Conservation (phyloP, 2,797 vertebrate species). For the Sebastes wilsoni region DNA sequence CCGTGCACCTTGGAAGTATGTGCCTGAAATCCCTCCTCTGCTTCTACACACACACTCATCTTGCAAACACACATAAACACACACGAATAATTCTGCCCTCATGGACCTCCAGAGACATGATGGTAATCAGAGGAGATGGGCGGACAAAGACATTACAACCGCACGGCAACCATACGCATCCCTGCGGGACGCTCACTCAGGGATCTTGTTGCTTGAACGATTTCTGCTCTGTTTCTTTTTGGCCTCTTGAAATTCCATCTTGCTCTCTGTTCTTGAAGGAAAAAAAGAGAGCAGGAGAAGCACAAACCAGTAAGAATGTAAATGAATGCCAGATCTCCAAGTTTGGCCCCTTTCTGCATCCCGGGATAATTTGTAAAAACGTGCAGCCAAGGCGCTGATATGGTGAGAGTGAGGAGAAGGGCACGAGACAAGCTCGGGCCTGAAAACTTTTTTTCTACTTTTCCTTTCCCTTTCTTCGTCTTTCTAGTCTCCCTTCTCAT, state of each 20-base stretch:
- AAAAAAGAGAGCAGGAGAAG: conserved; percentile 29
- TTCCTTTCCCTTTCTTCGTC: background rate
- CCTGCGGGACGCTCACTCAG: conserved; percentile 37
- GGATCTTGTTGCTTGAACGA: conserved; percentile 51
- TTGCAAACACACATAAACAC: conserved; percentile 25
- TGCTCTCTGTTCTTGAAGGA: conserved; percentile 38
- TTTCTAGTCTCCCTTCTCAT: conserved; percentile 6
- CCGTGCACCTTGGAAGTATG: background rate
- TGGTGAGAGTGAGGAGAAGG: conserved; percentile 48
- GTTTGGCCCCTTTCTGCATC: conserved; percentile 36
- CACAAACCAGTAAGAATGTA: conserved; percentile 75
- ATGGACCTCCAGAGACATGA: conserved; percentile 43
- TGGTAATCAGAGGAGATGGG: conserved; percentile 71
- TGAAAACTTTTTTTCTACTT: conserved; percentile 10
- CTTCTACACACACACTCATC: background rate
- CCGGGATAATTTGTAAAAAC: conserved; percentile 57
- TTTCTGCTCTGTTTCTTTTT: conserved; percentile 62
- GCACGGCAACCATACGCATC: conserved; percentile 46
- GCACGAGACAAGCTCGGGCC: conserved; percentile 30
- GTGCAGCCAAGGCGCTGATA: conserved; percentile 49
- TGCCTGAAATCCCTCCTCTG: background rate
- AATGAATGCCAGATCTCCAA: conserved; percentile 73
- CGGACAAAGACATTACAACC: conserved; percentile 62
- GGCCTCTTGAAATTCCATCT: conserved; percentile 71
- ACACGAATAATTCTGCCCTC: conserved; percentile 24